Base-by-base conservation (phyloP, 2,888 invertebrate genomes). In the Parascotia fuliginaria region DNA sequence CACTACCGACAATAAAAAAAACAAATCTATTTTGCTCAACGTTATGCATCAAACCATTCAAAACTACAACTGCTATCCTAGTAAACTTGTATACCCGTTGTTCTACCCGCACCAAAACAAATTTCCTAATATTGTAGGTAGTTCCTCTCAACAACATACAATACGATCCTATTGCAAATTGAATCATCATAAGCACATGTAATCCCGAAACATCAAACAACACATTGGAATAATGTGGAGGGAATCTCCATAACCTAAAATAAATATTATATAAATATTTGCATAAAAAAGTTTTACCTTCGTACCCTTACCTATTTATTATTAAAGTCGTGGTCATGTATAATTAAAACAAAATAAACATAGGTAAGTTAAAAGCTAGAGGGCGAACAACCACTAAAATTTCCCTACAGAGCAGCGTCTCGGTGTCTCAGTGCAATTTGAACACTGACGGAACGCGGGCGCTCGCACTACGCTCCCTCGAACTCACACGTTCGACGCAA, bases 381-480 rank as follows among this genome's bases (percentile, higher is more conserved):
- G 67, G 72, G 70, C 56, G 46, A 12, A 49, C 51, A 43, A 49
- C 48, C 42, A 59, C 65, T 60, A 53, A 70, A 65, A 58, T 65
- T 65, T 65, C 53, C 63, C 51, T 42, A 43, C 49, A 31, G 37
- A 50, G 57, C n/a, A 43, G 34, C 48, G 42, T n/a, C 52, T 46
- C 9, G 33, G 37, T 13, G 50, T 60, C 56, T 78, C 85, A 87
- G 87, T 87, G 65, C 73, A 76, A 69, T 66, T 63, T 60, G 65
- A 71, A 55, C 80, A 43, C 44, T 45, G 56, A 63, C 43, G 56
- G 76, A 75, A 69, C 81, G 81, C 69, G 75, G 73, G 72, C 64
- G 52, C 42, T 42, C 70, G 69, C 65, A 47, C 16, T 19, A 27
- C 40, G 60, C 37, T 42, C 46, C 19, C 62, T 56, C 58, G 42